Conservation (phyloP, 2,113 vertebrate species). For the Apus apus region DNA sequence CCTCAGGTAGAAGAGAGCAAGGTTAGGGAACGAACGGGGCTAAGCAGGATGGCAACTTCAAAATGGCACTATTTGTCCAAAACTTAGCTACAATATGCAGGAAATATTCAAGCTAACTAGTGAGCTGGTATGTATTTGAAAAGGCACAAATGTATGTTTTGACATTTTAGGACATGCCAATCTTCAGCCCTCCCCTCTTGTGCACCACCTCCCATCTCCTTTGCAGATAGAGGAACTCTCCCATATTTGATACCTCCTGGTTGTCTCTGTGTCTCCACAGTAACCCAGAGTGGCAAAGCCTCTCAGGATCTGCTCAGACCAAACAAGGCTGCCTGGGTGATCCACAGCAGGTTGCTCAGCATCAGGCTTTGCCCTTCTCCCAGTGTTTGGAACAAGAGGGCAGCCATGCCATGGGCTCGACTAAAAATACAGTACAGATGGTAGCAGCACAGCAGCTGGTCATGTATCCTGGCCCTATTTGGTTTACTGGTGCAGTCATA, state of each 20-base stretch:
- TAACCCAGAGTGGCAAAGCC: not conserved
- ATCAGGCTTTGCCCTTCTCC: not conserved
- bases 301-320: not conserved
- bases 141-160: not conserved
- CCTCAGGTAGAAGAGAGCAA: slow-evolving; percentile 55
- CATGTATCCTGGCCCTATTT: not conserved
- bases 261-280: not conserved
- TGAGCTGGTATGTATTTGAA: slow-evolving; percentile 26
- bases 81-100: not conserved
- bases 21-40: not conserved
- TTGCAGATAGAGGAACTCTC: not conserved
- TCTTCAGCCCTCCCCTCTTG: not conserved
- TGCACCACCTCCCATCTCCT: not conserved
- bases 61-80: not conserved
- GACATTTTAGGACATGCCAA: not conserved
- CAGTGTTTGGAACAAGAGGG: not conserved
- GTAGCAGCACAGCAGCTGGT: not conserved
- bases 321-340: accelerated
- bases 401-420: not conserved
- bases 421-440: not conserved
- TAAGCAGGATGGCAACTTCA: slow-evolving; percentile 42
- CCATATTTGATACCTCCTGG: not conserved
- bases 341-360: not conserved
- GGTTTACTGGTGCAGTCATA: not conserved
- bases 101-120: not conserved